These are phyloP conservation scores for Pleuronectes platessa DNA, from an alignment of 2,113 vertebrate species.

Conservation along the genomic window DNA sequence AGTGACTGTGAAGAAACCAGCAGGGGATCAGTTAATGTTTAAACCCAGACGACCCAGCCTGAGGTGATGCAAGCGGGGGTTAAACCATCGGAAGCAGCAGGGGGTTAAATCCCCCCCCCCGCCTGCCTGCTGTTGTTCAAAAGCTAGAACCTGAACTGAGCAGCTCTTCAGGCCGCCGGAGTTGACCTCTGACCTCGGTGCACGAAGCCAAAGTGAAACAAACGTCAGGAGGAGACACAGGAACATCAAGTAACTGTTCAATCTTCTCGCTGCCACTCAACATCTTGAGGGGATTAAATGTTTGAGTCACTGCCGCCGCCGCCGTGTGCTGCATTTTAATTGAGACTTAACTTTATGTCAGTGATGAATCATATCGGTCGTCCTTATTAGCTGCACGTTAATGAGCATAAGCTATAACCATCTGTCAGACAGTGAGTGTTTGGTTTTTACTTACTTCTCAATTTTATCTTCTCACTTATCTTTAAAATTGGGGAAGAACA, in stretches of 20 bases:
- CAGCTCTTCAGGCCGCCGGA: not conserved
- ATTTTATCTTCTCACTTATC: not conserved
- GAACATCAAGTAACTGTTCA: not conserved
- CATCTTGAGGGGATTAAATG: conserved; percentile 2
- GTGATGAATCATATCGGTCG: conserved; percentile 12
- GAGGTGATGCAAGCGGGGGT: not conserved
- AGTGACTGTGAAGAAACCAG: conserved; percentile 9
- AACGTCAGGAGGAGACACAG: not conserved
- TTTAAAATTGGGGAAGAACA: not conserved
- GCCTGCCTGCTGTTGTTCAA: too few species aligned
- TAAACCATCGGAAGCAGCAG: not conserved
- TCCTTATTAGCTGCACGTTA: conserved; percentile 22
- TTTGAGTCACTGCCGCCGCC: not conserved
- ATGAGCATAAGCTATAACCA: conserved; percentile 11
- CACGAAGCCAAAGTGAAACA: not conserved
- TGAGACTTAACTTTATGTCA: conserved; percentile 3
- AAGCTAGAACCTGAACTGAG: too few species aligned
- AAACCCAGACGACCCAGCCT: not conserved
- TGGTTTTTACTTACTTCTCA: not conserved
- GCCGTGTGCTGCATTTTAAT: conserved; percentile 18
- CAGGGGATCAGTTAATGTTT: conserved; percentile 22
- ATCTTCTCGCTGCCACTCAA: not conserved
- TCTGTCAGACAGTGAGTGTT: not conserved
- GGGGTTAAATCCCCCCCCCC: not conserved
- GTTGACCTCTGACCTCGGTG: not conserved